Evolutionary conservation across 1,140 invertebrate species (phyloP), one percentile per base, ranked within the genome.

Genomic region (Pogonus chalceus): DNA sequence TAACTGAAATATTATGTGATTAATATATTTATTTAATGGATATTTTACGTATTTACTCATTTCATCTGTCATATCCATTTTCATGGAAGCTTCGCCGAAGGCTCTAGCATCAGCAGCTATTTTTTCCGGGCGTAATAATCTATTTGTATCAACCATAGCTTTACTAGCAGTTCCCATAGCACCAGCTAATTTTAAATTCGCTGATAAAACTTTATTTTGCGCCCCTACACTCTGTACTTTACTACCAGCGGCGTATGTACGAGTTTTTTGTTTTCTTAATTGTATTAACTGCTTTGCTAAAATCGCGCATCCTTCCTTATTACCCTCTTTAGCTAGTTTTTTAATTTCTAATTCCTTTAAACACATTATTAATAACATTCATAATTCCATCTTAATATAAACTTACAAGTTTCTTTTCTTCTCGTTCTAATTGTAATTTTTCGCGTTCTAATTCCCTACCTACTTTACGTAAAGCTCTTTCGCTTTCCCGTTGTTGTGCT

Each of bases 61-160:
- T 78, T 96, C 92, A 72, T 94, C 91, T 9, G 88, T 89, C 90
- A 96, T 94, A 59, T 88, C 88, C 87, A 96, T 90, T 68, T 88
- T 90, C 63, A 83, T 83, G 63, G 83, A 83, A 49, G 88, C 87
- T 65, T 82, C 81, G 64, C 82, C 79, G 72, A 96, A 96, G 12
- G 88, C 83, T 61, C 84, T 79, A 76, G 93, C 82, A 48, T 84
- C 87, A 58, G 84, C 83, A 2, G 83, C 82, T 20, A 93, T 80
- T 66, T 90, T 80, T 66, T 87, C 82, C 24, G 92, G 88, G 57
- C 91, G 88, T 81, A 94, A 84, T 2, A 90, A 72, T 65, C 85
- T 87, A 65, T 96, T 94, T 79, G 94, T 92, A 57, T 78, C 76
- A 12, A 79, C 80, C 90, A 96, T 93, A 1, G 90, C 88, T 72